Percentiles rank a stretch among this genome's conserved stretches.
phyloP scores from a whole-genome alignment of 2,113 vertebrate genomes.

The Himantopus leucocephalus region DNA sequence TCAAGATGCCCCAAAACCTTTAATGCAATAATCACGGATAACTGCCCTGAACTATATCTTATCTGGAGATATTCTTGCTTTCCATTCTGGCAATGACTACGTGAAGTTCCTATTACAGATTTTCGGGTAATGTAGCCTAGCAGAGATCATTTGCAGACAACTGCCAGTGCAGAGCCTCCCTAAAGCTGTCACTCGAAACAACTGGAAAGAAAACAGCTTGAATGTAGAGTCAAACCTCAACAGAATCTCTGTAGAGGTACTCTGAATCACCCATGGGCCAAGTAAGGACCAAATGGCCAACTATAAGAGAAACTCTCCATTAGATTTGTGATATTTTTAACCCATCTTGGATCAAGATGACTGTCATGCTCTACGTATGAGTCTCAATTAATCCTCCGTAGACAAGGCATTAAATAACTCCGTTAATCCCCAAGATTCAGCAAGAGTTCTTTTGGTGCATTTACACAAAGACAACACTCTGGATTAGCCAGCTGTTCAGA shows the following conservation, averaged over 20 bases:
- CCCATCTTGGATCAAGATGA: neutral
- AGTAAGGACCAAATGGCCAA: neutral
- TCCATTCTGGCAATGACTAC: neutral
- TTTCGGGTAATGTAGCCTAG: neutral
- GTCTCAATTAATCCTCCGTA: neutral
- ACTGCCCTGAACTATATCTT: neutral
- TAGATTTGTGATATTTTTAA: neutral
- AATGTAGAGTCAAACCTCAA: neutral
- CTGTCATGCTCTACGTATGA: fast-evolving
- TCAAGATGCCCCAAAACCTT: neutral
- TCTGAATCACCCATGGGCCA: fast-evolving
- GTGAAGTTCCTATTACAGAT: neutral
- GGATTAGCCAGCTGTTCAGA: neutral
- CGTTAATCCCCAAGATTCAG: neutral
- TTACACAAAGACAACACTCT: neutral
- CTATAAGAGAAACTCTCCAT: neutral
- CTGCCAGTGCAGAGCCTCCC: neutral
- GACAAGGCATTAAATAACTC: neutral
- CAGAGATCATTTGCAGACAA: neutral
- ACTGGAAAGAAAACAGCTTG: neutral
- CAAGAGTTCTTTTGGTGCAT: neutral
- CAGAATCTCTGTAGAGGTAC: neutral
- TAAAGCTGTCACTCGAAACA: neutral
- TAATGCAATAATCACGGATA: neutral
- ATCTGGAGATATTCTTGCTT: neutral